Base-by-base conservation (phyloP, 2,888 invertebrate genomes). In the Ganaspis brasiliensis region DNA sequence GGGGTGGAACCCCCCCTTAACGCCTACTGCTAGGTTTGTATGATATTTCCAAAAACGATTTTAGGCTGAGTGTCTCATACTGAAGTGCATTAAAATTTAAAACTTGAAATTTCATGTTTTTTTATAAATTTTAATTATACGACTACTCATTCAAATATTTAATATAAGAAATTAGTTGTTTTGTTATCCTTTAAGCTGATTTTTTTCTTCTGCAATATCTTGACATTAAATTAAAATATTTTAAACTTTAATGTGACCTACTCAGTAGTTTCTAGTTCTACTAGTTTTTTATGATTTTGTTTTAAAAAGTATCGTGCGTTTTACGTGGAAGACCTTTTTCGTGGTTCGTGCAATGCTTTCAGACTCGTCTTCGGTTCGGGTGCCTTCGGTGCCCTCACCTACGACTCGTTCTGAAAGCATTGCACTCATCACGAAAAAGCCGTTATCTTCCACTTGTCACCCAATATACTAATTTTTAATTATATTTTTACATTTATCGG, bases 221-320 rank as follows among this genome's bases (percentile, higher is more conserved):
- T n/a, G n/a, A n/a, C n/a, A n/a, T n/a, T n/a, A n/a, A n/a, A n/a
- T n/a, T n/a, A n/a, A n/a, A n/a, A n/a, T n/a, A n/a, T n/a, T n/a
- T n/a, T n/a, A n/a, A n/a, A n/a, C n/a, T n/a, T n/a, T n/a, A 4
- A 45, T 12, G 12, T 45, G 1, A 2, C 2, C 14, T 45, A 14
- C 2, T 14, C 45, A 1, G 14, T 40, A 14, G 14, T 40, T 40
- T 40, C 14, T 40, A 40, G 14, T 40, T 40, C 2, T 12, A 14
- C 14, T n/a, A 49, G 49, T 49, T 2, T 49, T 49, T 49, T 16
- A 16, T 49, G 49, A 49, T 49, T 49, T 49, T n/a, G 49, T 49
- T 49, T 14, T 6, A 49, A 49, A 49, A 45, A 45, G 45, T n/a
- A 45, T 45, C 45, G 45, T 45, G 45, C 45, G 45, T 45, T 45